These are phyloP conservation scores for Drosophila pegasa DNA, from an alignment of 2,888 invertebrate species.

Conservation along the genomic window DNA sequence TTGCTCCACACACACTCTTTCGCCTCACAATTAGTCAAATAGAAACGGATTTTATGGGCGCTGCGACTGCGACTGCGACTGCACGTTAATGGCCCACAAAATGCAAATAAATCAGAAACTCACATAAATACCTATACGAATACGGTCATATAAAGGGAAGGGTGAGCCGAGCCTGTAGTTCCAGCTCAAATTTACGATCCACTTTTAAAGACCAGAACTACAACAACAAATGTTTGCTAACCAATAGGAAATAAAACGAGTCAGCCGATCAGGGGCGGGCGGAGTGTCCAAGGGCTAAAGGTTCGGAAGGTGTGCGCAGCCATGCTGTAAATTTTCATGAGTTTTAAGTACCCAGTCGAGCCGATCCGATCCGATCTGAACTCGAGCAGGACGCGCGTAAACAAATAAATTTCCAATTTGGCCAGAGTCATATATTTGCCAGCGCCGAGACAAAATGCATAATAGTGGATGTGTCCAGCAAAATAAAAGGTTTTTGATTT, in stretches of 20 bases:
- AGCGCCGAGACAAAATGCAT: slow-evolving; percentile 29
- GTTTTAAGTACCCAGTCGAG: slow-evolving; percentile 66
- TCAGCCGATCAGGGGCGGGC: slow-evolving; percentile 51
- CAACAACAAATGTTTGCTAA: slow-evolving; percentile 45
- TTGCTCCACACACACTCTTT: slow-evolving; percentile 55
- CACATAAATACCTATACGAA: slow-evolving; percentile 67
- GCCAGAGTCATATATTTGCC: slow-evolving; percentile 75
- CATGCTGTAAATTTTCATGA: slow-evolving; percentile 81
- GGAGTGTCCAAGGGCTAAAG: slow-evolving; percentile 14
- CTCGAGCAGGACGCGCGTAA: slow-evolving; percentile 68
- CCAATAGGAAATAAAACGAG: slow-evolving; percentile 59
- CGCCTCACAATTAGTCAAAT: slow-evolving; percentile 63
- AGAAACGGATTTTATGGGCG: slow-evolving; percentile 62
- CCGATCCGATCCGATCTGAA: slow-evolving; percentile 15
- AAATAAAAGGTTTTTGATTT: slow-evolving; percentile 67
- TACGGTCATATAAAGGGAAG: slow-evolving; percentile 47
- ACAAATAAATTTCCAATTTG: slow-evolving; percentile 81
- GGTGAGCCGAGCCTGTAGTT: slow-evolving; percentile 63
- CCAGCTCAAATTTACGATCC: slow-evolving; percentile 82
- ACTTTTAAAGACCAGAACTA: slow-evolving; percentile 72
- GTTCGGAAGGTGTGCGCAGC: slow-evolving; percentile 52
- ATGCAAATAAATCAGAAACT: slow-evolving; percentile 80
- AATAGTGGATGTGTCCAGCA: slow-evolving; percentile 21
- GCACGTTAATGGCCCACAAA: slow-evolving; percentile 74
- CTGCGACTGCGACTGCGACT: slow-evolving; percentile 36